Conservation (phyloP, 2,797 vertebrate species). For the Melanotaenia parkinsoni region DNA sequence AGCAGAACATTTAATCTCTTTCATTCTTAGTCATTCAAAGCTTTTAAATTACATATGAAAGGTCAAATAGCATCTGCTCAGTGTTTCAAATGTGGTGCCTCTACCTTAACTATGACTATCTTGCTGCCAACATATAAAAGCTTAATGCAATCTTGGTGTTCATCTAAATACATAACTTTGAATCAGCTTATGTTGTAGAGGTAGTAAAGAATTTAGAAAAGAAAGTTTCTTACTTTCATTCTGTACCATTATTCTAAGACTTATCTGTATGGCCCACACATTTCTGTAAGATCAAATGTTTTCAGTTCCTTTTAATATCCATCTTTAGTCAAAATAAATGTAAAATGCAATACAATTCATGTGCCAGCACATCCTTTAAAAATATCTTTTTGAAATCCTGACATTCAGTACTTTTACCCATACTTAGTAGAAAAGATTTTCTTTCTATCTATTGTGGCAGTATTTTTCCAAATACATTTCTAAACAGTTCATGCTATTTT, state of each 20-base stretch:
- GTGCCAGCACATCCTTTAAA: background rate
- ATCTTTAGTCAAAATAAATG: conserved; percentile 4
- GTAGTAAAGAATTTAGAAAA: background rate
- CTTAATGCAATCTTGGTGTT: conserved; percentile 57
- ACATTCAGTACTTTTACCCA: background rate
- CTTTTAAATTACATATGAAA: conserved; percentile 42
- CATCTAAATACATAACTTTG: conserved; percentile 48
- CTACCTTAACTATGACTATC: conserved; percentile 30
- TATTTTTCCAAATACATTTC: conserved; percentile 5
- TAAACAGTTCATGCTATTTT: conserved; percentile 9
- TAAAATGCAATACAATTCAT: background rate
- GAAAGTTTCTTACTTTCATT: background rate
- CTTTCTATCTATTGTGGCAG: conserved; percentile 1
- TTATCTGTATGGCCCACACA: background rate
- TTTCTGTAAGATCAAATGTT: background rate
- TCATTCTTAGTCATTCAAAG: conserved; percentile 13
- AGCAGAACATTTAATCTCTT: conserved; percentile 8
- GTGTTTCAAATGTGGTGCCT: conserved; percentile 36
- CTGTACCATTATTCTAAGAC: background rate
- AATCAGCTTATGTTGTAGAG: conserved; percentile 17
- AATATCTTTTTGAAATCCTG: conserved; percentile 11
- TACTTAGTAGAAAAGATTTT: background rate
- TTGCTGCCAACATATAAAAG: conserved; percentile 38
- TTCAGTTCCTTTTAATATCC: background rate
- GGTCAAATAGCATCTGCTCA: conserved; percentile 32